Conservation (phyloP, 2,113 vertebrate species). For the Lipophrys pholis region DNA sequence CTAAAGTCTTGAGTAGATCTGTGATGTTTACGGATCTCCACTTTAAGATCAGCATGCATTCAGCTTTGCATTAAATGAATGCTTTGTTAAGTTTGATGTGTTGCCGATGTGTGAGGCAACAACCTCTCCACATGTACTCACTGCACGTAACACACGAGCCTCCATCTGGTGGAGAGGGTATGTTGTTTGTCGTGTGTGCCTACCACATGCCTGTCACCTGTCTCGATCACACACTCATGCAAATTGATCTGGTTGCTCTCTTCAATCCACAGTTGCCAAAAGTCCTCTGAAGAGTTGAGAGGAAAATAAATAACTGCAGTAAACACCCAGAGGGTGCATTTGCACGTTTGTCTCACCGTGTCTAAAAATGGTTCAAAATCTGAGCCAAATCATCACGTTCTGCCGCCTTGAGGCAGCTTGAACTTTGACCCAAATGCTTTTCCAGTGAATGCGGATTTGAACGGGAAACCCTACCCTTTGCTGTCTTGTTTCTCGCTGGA, state of each 20-base stretch:
- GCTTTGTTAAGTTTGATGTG: constrained; percentile 17
- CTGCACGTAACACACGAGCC: constrained; percentile 29
- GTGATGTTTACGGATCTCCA: too few relatives aligned
- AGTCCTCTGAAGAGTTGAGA: not conserved
- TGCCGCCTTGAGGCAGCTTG: constrained; percentile 5
- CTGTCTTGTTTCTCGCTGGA: constrained; percentile 6
- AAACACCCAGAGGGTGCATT: not conserved
- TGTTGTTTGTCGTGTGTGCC: constrained; percentile 38
- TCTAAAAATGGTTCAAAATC: constrained; percentile 1
- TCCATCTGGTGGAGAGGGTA: constrained; percentile 29
- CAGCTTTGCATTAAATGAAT: not conserved
- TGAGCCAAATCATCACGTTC: not conserved
- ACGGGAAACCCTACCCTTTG: constrained; percentile 6
- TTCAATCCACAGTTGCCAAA: not conserved
- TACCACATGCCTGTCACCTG: constrained; percentile 32
- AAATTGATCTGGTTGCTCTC: not conserved
- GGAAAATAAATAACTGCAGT: not conserved
- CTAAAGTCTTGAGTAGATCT: too few relatives aligned
- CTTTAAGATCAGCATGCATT: too few relatives aligned
- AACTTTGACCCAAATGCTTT: constrained; percentile 65
- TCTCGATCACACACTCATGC: not conserved
- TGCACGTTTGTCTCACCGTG: not conserved
- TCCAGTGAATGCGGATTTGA: constrained; percentile 5
- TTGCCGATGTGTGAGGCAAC: constrained; percentile 6
- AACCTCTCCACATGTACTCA: constrained; percentile 29